A percentile compares a stretch with the other conserved stretches of the same genome.
These are phyloP conservation scores for Pangasius sanitwongsei DNA, from an alignment of 2,797 vertebrate species.

Conservation along the genomic window DNA sequence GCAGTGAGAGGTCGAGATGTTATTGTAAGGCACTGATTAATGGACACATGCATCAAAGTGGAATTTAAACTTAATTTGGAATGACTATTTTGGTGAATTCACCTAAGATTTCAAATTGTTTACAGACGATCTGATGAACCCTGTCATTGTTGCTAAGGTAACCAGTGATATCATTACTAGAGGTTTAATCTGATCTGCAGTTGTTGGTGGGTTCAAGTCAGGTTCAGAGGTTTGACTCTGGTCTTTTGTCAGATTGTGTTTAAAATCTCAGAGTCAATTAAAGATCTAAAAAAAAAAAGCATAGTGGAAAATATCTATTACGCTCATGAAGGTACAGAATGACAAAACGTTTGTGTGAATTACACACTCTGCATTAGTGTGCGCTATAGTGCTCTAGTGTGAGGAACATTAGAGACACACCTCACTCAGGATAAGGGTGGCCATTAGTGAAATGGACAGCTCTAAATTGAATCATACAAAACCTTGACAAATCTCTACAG, in stretches of 20 bases:
- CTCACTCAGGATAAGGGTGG: constrained; percentile 10
- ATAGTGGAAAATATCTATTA: not conserved
- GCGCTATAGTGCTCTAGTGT: constrained; percentile 9
- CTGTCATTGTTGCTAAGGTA: constrained; percentile 16
- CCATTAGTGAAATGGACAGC: constrained; percentile 25
- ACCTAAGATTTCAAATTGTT: not conserved
- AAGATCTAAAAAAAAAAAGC: not conserved
- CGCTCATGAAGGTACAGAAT: not conserved
- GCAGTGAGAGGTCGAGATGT: not conserved
- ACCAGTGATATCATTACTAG: constrained; percentile 10
- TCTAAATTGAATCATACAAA: constrained; percentile 14
- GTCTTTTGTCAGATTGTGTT: constrained; percentile 3
- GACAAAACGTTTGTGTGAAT: not conserved
- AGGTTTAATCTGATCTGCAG: not conserved
- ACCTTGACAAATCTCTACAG: constrained; percentile 15
- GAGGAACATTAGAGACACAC: constrained; percentile 26
- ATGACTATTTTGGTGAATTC: not conserved
- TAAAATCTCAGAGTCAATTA: not conserved
- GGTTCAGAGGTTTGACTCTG: constrained; percentile 1
- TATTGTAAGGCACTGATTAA: not conserved
- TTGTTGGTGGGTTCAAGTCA: constrained; percentile 1
- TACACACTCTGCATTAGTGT: constrained; percentile 13
- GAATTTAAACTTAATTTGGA: not conserved
- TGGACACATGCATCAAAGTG: not conserved
- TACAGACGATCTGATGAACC: not conserved